Evolutionary conservation across 2,797 vertebrate species (phyloP).

Genomic region (Xenopus petersii): DNA sequence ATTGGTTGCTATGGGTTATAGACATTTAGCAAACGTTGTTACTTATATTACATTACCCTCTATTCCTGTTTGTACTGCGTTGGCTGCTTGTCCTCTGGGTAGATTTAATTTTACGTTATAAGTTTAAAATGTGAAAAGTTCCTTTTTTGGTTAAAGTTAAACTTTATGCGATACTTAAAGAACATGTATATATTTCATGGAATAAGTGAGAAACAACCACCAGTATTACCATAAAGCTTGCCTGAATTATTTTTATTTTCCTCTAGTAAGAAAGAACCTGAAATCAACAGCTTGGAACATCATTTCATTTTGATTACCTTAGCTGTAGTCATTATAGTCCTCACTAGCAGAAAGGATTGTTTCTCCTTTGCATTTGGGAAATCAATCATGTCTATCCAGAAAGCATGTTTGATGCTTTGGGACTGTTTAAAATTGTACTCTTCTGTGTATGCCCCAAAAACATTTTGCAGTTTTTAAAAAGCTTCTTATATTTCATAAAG

Average conservation of each 20-base stretch:
- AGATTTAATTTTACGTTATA: no score
- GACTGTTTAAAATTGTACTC: neutral
- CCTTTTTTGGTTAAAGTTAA: no score
- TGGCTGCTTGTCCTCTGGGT: no score
- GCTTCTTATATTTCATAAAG: neutral
- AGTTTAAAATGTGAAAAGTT: no score
- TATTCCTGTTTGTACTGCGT: no score
- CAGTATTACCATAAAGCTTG: no score
- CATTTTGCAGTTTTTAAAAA: neutral
- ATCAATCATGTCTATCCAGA: constrained; percentile 7
- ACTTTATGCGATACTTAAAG: no score
- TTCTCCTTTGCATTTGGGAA: constrained; percentile 3
- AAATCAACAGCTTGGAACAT: constrained; percentile 8
- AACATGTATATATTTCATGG: neutral
- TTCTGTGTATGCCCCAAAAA: neutral
- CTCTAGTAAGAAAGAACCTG: neutral
- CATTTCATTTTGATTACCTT: constrained; percentile 21
- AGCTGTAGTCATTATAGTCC: constrained; percentile 11
- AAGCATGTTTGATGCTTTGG: constrained; percentile 7
- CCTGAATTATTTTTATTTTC: no score
- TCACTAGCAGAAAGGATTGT: neutral
- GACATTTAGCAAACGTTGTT: no score
- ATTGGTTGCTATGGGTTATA: no score
- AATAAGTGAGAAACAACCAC: constrained; percentile 3
- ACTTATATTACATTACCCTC: no score